Base-by-base conservation (phyloP, 1,140 invertebrate genomes). In the Drosophila tsacasi region DNA sequence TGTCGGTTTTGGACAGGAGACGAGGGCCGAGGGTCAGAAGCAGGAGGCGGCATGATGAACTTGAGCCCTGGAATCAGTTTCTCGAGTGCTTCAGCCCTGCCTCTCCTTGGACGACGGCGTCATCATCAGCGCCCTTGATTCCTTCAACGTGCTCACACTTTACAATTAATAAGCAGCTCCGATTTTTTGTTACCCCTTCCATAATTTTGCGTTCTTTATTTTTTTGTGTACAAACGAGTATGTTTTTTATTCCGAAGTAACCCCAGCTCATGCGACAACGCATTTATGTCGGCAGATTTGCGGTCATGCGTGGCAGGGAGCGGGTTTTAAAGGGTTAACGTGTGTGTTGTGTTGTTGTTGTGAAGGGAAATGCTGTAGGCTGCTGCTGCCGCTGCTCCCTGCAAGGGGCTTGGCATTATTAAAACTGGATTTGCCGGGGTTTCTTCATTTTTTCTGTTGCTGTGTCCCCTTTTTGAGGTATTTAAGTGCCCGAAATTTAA, bases 121-220 rank as follows among this genome's bases (percentile, higher is more conserved):
- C 83, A 72, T 61, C 82, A 78, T 71, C 83, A 82, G 84, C 84
- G 84, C 84, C 84, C 84, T 87, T 87, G 84, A 87, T 87, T 87
- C 77, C 74, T 55, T 87, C 69, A 87, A 87, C 84, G 76, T 81
- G 84, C 84, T 87, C 78, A 89, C 84, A 87, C 84, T 89, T 87
- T 78, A 87, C 82, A 87, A 87, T 87, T 87, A 87, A 87, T 87
- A 87, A 87, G 85, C 84, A 87, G 73, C 78, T 64, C 50, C 69
- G 68, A 49, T 72, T 71, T 47, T 62, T 47, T 50, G 9, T 47
- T 46, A 55, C 49, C 23, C 42, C 50, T 57, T 46, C 46, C 23
- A 2, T 12, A 37, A 2, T 37, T 44, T 69, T 60, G 39, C 37
- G 30, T 72, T 58, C 42, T 63, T 74, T 73, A 19, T 52, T 73